Conservation (phyloP, 2,888 invertebrate genomes). For the Leptura quadrifasciata region DNA sequence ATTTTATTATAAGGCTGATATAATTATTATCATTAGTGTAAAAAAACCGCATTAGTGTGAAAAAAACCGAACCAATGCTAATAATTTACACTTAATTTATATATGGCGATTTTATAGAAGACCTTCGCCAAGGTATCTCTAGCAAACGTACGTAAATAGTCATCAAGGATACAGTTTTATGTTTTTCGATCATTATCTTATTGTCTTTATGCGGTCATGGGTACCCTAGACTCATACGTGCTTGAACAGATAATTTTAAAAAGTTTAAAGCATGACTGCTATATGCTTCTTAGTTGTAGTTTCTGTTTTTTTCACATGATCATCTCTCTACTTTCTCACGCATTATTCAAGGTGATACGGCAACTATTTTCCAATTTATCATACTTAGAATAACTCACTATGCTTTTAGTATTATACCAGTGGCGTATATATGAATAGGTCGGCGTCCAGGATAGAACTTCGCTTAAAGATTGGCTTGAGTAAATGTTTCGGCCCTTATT, state of each 20-base stretch:
- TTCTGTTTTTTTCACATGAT: not conserved
- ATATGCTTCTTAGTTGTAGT: not conserved
- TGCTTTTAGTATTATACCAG: not conserved
- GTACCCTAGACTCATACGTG: not conserved
- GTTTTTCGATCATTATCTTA: slow-evolving; percentile 1
- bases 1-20: no score
- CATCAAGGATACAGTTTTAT: not conserved
- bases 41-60: no score
- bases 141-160: not conserved
- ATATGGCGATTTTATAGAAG: not conserved
- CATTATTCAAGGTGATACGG: not conserved
- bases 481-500: no score
- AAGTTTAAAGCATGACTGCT: not conserved
- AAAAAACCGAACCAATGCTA: not conserved
- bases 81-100: not conserved
- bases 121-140: not conserved
- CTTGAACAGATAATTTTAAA: not conserved
- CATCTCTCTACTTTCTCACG: not conserved
- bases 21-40: no score
- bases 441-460: no score
- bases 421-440: not conserved
- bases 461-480: no score
- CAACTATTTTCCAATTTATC: not conserved
- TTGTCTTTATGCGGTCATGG: slow-evolving; percentile 4
- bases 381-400: not conserved